A percentile compares a stretch with the other conserved stretches of the same genome.
Evolutionary conservation across 2,888 invertebrate species (phyloP).

Genomic region (Amiota mariae): DNA sequence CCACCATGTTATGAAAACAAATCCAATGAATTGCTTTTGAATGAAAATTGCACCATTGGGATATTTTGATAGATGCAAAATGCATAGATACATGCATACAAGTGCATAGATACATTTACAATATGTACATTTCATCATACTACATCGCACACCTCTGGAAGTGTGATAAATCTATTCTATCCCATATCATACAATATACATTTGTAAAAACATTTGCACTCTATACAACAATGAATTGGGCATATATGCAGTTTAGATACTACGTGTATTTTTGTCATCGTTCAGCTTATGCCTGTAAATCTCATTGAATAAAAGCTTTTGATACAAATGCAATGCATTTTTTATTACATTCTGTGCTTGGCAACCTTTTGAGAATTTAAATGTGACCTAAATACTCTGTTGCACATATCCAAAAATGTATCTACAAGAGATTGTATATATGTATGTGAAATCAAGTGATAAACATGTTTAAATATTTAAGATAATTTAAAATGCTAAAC

Average conservation of each 20-base stretch:
- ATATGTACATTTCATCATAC: no score
- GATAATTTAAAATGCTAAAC: not conserved
- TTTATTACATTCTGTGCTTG: not conserved
- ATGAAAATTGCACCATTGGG: constrained; percentile 56
- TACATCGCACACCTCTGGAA: no score
- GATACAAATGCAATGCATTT: not conserved
- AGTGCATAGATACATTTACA: no score
- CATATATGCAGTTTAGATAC: no score
- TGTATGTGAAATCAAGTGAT: constrained; percentile 44
- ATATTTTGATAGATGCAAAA: not conserved
- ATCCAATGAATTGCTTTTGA: constrained; percentile 18
- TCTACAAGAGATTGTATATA: not conserved
- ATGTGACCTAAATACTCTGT: not conserved
- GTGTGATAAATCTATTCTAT: no score
- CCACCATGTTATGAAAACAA: not conserved
- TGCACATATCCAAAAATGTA: not conserved
- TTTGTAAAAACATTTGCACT: constrained; percentile 1
- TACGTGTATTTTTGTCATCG: no score
- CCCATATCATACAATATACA: not conserved
- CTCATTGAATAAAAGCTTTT: not conserved
- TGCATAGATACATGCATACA: no score
- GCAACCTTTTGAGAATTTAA: constrained; percentile 17
- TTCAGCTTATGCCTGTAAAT: no score
- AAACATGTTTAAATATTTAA: constrained; percentile 7
- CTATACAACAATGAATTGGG: not conserved